Evolutionary conservation across 2,888 invertebrate species (phyloP), one percentile per base, ranked within the genome.

Genomic region (Tupiocoris notatus): DNA sequence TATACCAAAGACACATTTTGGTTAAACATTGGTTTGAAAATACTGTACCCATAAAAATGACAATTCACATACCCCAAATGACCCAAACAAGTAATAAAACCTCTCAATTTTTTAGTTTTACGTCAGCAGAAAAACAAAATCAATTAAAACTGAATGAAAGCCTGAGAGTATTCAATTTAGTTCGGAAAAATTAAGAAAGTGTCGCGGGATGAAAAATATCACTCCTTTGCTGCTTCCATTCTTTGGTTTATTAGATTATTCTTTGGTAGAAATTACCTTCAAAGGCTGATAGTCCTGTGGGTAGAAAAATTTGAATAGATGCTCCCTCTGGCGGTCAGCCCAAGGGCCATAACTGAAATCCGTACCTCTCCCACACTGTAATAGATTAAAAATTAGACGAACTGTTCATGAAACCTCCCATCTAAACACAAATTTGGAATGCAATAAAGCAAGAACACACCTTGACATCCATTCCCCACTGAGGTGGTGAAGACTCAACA

Each of bases 281-380:
- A 94, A 87, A 77, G 91, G 89, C 82, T 92, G 89, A 85, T 91
- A 94, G 83, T 94, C 92, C 79, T 92, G 91, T 6, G 96, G 98
- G 83, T 94, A 98, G 86, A 99, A 99, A 84, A 98, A 96, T 85
- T 91, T 94, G 85, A 95, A 98, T 39, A 99, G 86, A 84, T 94
- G 91, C 83, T 97, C 97, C 79, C 98, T 89, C 84, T 99, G 98
- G 68, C 97, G 88, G 83, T 99, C 98, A 1, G 98, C 98, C 98
- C 98, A 99, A 0, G 98, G 98, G 0, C 98, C 98, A 83, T 98
- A 99, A 84, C 96, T 97, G 82, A 99, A 94, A 83, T 96, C 95
- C 1, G 94, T 95, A 79, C 95, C 96, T 85, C 96, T 96, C 0
- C 96, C 94, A 83, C 96, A 95, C 84, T 84, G 78, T 17, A 81